Evolutionary conservation across 2,113 vertebrate genomes (phyloP).

Genomic region (Calyptommatus sinebrachiatus): DNA sequence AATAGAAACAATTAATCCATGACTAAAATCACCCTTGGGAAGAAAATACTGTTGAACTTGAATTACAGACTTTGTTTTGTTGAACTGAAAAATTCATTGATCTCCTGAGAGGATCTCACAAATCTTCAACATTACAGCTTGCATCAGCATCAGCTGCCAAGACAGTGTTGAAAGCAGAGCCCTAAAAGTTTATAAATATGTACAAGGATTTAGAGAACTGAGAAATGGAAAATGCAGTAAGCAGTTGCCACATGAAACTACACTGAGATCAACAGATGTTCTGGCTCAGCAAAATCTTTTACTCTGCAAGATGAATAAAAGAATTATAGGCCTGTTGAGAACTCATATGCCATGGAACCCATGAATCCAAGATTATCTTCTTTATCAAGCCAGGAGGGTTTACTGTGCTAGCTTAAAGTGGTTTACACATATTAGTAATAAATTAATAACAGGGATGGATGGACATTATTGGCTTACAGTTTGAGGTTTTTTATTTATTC

Average conservation of each 20-base stretch:
- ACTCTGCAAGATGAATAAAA: neutral
- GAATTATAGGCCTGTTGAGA: neutral
- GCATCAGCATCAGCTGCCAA: neutral
- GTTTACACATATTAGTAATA: no score
- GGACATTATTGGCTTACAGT: neutral
- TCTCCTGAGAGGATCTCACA: slow-evolving; percentile 21
- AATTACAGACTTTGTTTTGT: slow-evolving; percentile 36
- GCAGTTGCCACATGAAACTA: fast-evolving
- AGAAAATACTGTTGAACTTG: slow-evolving; percentile 30
- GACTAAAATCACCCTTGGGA: slow-evolving; percentile 48
- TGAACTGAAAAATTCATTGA: slow-evolving; percentile 42
- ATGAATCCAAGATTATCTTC: neutral
- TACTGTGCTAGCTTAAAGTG: no score
- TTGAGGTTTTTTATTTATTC: no score
- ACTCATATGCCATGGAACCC: neutral
- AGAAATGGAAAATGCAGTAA: neutral
- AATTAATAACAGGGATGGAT: no score
- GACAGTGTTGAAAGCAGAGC: neutral
- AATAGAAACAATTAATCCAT: slow-evolving; percentile 53
- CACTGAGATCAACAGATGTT: neutral
- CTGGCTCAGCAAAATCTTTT: fast-evolving
- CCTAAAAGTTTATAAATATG: slow-evolving; percentile 13
- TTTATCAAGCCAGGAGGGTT: neutral
- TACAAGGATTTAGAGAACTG: slow-evolving; percentile 1
- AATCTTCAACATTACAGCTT: slow-evolving; percentile 17